Percentiles rank a stretch among this genome's conserved stretches.
Conservation (phyloP, 2,888 invertebrate species). For the Dryobota labecula region DNA sequence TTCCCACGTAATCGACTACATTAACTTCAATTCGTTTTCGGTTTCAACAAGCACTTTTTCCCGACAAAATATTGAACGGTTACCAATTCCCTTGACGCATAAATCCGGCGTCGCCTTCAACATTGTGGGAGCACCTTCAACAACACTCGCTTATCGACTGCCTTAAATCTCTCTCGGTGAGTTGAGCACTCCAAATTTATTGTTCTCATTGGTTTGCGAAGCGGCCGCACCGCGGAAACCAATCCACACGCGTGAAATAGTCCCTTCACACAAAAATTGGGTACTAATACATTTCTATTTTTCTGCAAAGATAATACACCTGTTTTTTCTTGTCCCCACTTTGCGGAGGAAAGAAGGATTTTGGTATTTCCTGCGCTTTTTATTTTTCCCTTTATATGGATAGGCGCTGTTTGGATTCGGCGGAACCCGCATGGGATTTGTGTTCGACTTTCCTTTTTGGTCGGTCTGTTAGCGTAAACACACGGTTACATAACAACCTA, state of each 20-base stretch:
- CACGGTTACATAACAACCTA: too few species aligned
- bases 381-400: slow-evolving; percentile 42
- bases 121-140: slow-evolving; percentile 72
- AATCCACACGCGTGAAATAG: slow-evolving; percentile 67
- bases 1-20: slow-evolving; percentile 24
- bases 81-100: slow-evolving; percentile 60
- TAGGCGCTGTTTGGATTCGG: slow-evolving; percentile 45
- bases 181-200: slow-evolving; percentile 76
- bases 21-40: slow-evolving; percentile 38
- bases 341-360: slow-evolving; percentile 53
- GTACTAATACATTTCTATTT: slow-evolving; percentile 68
- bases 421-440: slow-evolving; percentile 55
- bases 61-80: slow-evolving; percentile 60
- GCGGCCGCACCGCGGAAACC: slow-evolving; percentile 66
- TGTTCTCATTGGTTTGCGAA: slow-evolving; percentile 69
- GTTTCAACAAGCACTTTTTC: slow-evolving; percentile 57
- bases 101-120: slow-evolving; percentile 61
- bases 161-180: slow-evolving; percentile 82
- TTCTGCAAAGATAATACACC: slow-evolving; percentile 60
- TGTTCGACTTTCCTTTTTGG: slow-evolving; percentile 40
- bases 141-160: slow-evolving; percentile 81
- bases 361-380: slow-evolving; percentile 54
- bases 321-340: slow-evolving; percentile 54
- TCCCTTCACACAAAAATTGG: slow-evolving; percentile 63
- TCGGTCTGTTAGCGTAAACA: neutral